Conservation (phyloP, 2,797 vertebrate genomes). For the Sylvia borin region DNA sequence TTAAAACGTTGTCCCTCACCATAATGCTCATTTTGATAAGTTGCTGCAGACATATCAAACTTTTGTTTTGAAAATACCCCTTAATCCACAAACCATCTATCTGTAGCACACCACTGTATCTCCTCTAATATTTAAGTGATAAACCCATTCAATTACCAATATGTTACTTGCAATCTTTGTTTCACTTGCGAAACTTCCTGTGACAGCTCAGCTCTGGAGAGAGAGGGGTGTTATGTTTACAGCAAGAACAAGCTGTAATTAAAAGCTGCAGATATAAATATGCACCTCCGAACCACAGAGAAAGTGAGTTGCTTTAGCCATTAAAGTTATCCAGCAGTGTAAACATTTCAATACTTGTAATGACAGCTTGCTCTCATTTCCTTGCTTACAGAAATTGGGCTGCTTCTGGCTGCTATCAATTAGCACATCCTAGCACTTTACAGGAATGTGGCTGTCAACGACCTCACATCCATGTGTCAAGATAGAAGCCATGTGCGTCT, state of each 20-base stretch:
- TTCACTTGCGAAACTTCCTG: background rate
- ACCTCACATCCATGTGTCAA: background rate
- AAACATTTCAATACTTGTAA: slow-evolving; percentile 1
- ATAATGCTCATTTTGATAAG: background rate
- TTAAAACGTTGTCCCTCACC: background rate
- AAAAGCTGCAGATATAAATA: background rate
- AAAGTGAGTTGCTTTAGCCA: background rate
- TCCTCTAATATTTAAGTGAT: background rate
- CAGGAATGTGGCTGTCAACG: background rate
- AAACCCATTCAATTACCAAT: background rate
- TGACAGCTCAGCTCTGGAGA: background rate
- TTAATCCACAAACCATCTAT: background rate
- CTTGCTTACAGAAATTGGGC: background rate
- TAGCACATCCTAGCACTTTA: background rate
- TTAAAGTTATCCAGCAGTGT: background rate
- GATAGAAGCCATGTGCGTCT: background rate
- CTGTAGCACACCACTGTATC: background rate
- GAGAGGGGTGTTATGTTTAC: background rate
- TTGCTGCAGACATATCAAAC: background rate
- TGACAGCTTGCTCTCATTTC: slow-evolving; percentile 2
- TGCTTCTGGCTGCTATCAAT: slow-evolving; percentile 2
- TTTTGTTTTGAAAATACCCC: background rate
- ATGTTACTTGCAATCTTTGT: background rate
- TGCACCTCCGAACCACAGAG: background rate
- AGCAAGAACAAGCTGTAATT: background rate